Base-by-base conservation (phyloP, 1,140 invertebrate species). In the Colletes gigas region DNA sequence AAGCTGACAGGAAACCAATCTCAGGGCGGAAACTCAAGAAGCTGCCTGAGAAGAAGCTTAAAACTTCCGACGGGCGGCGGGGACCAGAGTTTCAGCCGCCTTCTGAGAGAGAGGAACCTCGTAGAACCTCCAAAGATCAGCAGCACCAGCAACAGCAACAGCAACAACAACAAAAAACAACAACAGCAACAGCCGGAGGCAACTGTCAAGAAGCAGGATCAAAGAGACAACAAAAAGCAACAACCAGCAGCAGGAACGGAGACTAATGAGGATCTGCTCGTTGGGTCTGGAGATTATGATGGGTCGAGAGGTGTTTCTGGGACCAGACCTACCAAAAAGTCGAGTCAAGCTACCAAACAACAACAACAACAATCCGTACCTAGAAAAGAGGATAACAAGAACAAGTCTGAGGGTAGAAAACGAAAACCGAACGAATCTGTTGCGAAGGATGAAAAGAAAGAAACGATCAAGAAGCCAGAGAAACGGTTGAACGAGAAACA, bases 31-130 rank as follows among this genome's bases (percentile, higher is more conserved):
- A 94, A 93, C 93, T 95, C 92, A 94, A 94, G 90, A 96, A 95
- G 94, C 94, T 95, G 94, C 95, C 95, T 91, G 96, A 96, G 93
- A 96, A 96, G 96, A 96, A 97, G 96, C 96, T 96, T 96, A 96
- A 96, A 96, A 96, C 96, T 96, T 96, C 96, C 95, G 96, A 96
- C 94, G 95, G 95, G 95, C 94, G 95, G 95, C 95, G 95, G 95
- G 95, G 95, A 95, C 94, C 94, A 94, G 94, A 96, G 95, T 94
- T 95, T 95, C 94, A 95, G 95, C 94, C 95, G 95, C 94, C 69
- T 96, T 90, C 91, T 96, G 94, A 96, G 94, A 94, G 96, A 96
- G 95, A 96, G 94, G 95, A 96, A 96, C 91, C 95, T 94, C 87
- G 92, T 93, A 89, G 95, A 95, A 83, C 93, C 93, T 77, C 84